A percentile compares a stretch with the other conserved stretches of the same genome.
Conservation (phyloP, 2,888 invertebrate genomes). For the Seira sanloemensis region DNA sequence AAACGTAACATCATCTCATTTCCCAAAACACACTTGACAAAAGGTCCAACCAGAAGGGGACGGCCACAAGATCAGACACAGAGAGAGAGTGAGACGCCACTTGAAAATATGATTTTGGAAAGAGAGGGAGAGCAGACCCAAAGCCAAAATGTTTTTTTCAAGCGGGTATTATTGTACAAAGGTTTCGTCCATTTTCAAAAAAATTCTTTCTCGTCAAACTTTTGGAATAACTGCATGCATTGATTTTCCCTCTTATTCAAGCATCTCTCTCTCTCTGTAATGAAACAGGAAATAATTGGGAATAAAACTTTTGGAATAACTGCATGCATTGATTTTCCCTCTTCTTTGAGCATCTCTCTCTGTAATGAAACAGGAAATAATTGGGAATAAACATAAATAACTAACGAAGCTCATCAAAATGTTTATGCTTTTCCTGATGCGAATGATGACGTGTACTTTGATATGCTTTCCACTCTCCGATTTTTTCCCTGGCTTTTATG, state of each 20-base stretch:
- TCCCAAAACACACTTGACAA: neutral
- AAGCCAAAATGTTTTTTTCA: too few species aligned
- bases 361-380: constrained; percentile 53
- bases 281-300: constrained; percentile 60
- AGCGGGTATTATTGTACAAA: neutral
- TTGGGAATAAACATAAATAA: constrained; percentile 64
- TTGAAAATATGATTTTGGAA: neutral
- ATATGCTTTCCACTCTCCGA: neutral
- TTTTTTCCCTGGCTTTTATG: neutral
- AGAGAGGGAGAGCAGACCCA: neutral
- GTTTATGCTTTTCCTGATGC: constrained; percentile 60
- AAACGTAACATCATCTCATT: neutral
- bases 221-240: neutral
- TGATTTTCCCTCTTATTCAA: neutral
- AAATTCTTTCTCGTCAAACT: neutral
- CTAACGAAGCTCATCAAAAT: constrained; percentile 64
- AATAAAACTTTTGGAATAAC: too few species aligned
- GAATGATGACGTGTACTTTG: neutral
- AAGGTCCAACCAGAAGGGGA: neutral
- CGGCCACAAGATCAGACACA: neutral
- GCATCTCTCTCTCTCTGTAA: neutral
- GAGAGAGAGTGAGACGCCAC: neutral
- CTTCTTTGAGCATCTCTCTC: neutral
- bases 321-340: neutral
- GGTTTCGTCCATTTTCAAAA: neutral